Percentiles rank a stretch among this genome's conserved stretches.
Conservation (phyloP, 2,797 vertebrate genomes). For the Poecile montanus region DNA sequence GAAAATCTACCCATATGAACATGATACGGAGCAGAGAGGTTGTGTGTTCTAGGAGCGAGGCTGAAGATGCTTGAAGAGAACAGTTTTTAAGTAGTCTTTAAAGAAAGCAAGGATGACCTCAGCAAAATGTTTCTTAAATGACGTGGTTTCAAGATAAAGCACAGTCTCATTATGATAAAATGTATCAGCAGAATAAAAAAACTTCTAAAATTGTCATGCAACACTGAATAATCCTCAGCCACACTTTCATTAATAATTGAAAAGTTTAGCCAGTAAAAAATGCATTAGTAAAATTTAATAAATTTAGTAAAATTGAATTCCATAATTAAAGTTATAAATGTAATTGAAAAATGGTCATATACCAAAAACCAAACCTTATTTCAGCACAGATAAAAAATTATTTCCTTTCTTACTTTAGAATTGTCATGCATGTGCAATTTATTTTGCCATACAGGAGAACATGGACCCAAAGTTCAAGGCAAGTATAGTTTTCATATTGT, state of each 20-base stretch:
- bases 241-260: not conserved
- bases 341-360: not conserved
- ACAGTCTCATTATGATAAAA: not conserved
- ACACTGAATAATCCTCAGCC: not conserved
- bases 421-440: not conserved
- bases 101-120: constrained; percentile 27
- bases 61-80: not conserved
- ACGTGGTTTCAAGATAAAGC: not conserved
- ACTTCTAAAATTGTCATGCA: not conserved
- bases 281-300: not conserved
- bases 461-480: not conserved
- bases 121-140: constrained; percentile 13
- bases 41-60: not conserved
- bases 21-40: not conserved
- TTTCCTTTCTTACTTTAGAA: not conserved
- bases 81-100: constrained; percentile 17
- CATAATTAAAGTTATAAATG: not conserved
- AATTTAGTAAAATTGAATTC: not conserved
- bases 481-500: not conserved
- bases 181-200: not conserved
- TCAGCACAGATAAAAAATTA: not conserved
- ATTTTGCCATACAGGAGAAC: not conserved
- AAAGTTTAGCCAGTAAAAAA: not conserved
- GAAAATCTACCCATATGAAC: fast-evolving
- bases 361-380: not conserved